These are phyloP conservation scores for Chaitophorus viminalis DNA, from an alignment of 2,888 invertebrate genomes.

Conservation along the genomic window DNA sequence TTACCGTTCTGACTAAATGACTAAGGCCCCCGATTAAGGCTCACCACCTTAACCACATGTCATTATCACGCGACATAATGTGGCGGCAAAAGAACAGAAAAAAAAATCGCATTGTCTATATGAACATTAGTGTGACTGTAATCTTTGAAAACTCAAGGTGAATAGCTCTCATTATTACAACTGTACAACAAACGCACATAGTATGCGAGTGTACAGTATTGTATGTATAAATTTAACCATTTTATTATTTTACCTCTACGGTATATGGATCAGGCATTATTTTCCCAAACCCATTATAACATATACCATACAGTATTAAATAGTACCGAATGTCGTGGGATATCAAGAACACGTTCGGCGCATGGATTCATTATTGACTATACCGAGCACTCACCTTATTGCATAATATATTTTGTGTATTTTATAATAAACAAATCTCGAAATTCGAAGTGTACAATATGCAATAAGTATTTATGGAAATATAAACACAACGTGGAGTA, in stretches of 20 bases:
- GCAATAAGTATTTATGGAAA: no score
- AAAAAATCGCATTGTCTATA: neutral
- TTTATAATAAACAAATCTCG: no score
- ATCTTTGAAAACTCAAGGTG: neutral
- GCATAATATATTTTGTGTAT: no score
- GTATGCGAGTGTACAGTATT: neutral
- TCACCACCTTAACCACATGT: neutral
- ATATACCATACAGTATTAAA: neutral
- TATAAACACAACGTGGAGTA: no score
- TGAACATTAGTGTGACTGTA: neutral
- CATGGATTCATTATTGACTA: no score
- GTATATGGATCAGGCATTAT: neutral
- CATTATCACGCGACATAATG: neutral
- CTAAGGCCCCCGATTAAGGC: neutral
- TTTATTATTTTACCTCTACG: neutral
- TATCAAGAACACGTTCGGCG: no score
- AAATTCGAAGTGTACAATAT: no score
- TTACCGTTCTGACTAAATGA: neutral
- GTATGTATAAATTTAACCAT: no score
- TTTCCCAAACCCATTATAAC: neutral
- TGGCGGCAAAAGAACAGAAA: neutral
- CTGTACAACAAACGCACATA: neutral
- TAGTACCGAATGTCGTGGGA: no score
- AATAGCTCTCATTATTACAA: neutral
- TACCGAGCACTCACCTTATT: no score